Evolutionary conservation across 2,113 vertebrate species (phyloP).

Genomic region (Pteropus alecto): DNA sequence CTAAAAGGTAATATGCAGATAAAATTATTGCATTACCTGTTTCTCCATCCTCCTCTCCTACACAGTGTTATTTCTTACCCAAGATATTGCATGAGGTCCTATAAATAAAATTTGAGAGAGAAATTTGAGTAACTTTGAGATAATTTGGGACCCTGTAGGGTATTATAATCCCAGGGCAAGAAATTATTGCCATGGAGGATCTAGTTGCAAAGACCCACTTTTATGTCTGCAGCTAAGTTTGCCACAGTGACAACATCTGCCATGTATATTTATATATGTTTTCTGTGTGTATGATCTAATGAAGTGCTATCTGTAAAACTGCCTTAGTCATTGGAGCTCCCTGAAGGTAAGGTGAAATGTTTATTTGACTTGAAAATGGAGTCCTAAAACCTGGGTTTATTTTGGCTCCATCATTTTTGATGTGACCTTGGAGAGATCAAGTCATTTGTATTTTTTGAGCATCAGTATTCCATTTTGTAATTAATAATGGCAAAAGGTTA

Average conservation of each 20-base stretch:
- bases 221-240: slow-evolving; percentile 23
- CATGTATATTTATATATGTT: not conserved
- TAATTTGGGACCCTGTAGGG: not conserved
- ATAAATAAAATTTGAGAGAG: not conserved
- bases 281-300: not conserved
- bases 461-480: not conserved
- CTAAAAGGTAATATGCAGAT: not conserved
- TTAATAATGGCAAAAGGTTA: not conserved
- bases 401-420: not conserved
- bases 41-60: not conserved
- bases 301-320: slow-evolving; percentile 33
- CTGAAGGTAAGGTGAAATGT: not conserved
- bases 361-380: slow-evolving; percentile 42
- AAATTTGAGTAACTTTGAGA: not conserved
- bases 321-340: not conserved
- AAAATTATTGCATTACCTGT: not conserved
- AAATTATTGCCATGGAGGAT: not conserved
- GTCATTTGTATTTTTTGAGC: slow-evolving; percentile 1
- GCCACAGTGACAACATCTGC: not conserved
- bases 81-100: not conserved
- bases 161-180: not conserved
- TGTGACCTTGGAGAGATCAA: not conserved
- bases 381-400: not conserved
- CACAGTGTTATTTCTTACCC: not conserved
- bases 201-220: not conserved